Conservation (phyloP, 2,797 vertebrate species). For the Spinus pinus region DNA sequence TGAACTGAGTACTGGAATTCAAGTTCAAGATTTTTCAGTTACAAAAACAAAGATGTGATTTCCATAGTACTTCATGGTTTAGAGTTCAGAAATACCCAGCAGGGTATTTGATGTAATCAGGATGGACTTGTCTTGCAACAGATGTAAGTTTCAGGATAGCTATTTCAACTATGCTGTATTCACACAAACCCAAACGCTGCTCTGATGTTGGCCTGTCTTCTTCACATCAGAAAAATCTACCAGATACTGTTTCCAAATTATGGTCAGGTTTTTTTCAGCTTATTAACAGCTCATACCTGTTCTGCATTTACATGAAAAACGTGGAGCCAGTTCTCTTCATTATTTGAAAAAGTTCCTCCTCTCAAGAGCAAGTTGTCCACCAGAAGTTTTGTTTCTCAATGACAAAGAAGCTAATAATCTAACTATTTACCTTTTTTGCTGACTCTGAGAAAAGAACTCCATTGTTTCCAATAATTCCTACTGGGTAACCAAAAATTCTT, state of each 20-base stretch:
- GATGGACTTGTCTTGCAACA: background rate
- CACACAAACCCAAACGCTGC: background rate
- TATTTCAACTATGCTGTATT: background rate
- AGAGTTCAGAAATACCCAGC: background rate
- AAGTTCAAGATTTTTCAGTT: background rate
- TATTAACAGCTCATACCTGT: background rate
- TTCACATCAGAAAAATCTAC: background rate
- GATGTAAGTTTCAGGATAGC: background rate
- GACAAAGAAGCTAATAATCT: background rate
- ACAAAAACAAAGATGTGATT: background rate
- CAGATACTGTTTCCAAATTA: background rate
- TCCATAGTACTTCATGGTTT: background rate
- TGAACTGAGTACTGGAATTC: background rate
- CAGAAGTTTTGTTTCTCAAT: background rate
- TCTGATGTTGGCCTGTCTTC: background rate
- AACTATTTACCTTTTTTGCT: slow-evolving; percentile 90
- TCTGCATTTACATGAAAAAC: background rate
- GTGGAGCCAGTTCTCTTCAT: too few species aligned
- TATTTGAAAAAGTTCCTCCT: background rate
- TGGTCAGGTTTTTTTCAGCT: background rate
- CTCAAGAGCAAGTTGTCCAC: background rate
- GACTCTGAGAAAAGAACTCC: slow-evolving; percentile 98
- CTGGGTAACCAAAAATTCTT: slow-evolving; percentile 94
- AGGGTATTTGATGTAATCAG: background rate
- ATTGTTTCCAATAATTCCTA: slow-evolving; percentile 98